A percentile compares a stretch with the other conserved stretches of the same genome.
Conservation (phyloP, 2,797 vertebrate species). For the Clarias laeviceps region DNA sequence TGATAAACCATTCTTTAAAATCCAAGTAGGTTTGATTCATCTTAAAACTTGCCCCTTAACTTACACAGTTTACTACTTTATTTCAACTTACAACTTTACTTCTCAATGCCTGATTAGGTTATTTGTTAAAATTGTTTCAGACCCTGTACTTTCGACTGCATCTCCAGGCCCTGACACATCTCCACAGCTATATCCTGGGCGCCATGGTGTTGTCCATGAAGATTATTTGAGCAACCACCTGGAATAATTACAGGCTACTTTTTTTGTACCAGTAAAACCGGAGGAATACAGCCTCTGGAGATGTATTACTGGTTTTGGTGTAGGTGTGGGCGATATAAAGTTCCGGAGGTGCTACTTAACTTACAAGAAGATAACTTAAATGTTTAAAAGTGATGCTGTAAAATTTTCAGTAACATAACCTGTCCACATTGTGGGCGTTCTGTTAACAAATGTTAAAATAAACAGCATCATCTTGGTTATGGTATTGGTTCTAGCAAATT, state of each 20-base stretch:
- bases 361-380: conserved; percentile 4
- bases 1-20: background rate
- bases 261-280: background rate
- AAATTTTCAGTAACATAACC: background rate
- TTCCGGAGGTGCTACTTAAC: conserved; percentile 13
- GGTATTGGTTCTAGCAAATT: background rate
- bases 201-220: conserved; percentile 29
- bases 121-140: conserved; percentile 11
- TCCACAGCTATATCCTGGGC: background rate
- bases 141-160: conserved; percentile 3
- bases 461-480: background rate
- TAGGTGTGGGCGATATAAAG: conserved; percentile 7
- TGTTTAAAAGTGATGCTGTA: background rate
- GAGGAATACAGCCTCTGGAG: background rate
- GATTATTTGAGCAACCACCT: conserved; percentile 60
- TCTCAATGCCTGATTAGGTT: background rate
- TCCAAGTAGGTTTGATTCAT: background rate
- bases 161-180: background rate
- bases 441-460: conserved; percentile 10
- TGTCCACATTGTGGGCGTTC: background rate
- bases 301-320: background rate
- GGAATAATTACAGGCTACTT: conserved; percentile 53
- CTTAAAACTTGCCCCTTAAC: background rate
- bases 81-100: no score
- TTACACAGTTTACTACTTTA: no score